Percentiles rank a stretch among this genome's conserved stretches.
phyloP scores from a whole-genome alignment of 2,797 vertebrate genomes.

The Silurus lanzhouensis region DNA sequence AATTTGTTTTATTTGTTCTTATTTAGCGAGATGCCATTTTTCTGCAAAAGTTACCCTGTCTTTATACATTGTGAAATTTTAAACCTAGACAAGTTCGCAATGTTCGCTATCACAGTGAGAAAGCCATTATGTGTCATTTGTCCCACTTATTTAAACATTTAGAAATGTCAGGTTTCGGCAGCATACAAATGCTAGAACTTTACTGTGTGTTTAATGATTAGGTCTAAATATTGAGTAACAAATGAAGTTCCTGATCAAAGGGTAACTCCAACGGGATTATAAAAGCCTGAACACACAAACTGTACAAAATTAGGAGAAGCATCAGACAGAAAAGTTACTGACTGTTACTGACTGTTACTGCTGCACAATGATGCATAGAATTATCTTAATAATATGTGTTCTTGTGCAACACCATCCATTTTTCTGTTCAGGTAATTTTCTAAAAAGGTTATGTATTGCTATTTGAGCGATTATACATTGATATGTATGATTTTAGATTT shows the following conservation, averaged over 20 bases:
- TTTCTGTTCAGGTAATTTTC: conserved; percentile 13
- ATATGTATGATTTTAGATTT: neutral
- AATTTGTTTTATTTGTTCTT: neutral
- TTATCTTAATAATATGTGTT: neutral
- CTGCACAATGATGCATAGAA: conserved; percentile 8
- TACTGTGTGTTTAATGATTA: conserved; percentile 41
- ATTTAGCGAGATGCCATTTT: neutral
- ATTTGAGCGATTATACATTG: neutral
- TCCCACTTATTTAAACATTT: neutral
- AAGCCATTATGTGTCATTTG: neutral
- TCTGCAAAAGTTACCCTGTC: neutral
- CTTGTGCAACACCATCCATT: neutral
- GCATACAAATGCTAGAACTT: neutral
- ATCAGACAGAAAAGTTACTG: neutral
- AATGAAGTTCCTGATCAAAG: conserved; percentile 39
- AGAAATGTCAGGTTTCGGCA: conserved; percentile 8
- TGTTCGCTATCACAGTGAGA: neutral
- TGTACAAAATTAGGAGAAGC: neutral
- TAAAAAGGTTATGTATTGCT: neutral
- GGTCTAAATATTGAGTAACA: conserved; percentile 33
- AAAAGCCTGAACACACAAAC: conserved; percentile 6
- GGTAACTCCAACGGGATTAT: conserved; percentile 10
- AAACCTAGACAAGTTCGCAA: neutral
- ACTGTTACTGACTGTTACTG: neutral
- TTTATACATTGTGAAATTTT: neutral